phyloP scores from a whole-genome alignment of 2,888 invertebrate species.

The Salpingus planirostris region DNA sequence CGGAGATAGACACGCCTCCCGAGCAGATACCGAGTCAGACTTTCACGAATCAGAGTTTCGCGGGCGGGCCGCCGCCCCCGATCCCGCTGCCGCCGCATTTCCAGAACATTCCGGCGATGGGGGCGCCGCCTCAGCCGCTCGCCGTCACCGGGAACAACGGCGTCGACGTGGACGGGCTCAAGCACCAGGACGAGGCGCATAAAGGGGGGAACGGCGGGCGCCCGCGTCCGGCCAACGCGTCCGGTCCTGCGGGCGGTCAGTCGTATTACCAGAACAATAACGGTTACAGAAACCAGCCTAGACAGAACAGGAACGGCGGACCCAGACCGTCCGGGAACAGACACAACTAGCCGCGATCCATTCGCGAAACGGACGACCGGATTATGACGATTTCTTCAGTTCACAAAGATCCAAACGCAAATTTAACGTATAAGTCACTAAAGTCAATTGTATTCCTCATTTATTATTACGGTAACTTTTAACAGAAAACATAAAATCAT shows the following conservation, averaged over 20 bases:
- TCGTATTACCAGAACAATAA: constrained; percentile 37
- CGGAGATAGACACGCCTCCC: constrained; percentile 71
- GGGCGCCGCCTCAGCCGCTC: constrained; percentile 23
- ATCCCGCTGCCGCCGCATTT: constrained; percentile 49
- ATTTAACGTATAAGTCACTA: constrained; percentile 10
- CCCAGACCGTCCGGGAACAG: constrained; percentile 21
- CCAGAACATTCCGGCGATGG: constrained; percentile 34
- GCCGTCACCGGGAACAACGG: constrained; percentile 19
- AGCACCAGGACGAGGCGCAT: constrained; percentile 36
- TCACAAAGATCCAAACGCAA: constrained; percentile 8
- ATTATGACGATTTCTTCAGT: constrained; percentile 7
- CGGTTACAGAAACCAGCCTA: constrained; percentile 31
- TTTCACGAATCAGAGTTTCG: constrained; percentile 76
- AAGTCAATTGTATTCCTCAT: constrained; percentile 14
- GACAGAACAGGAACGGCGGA: constrained; percentile 30
- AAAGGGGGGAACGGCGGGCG: constrained; percentile 21
- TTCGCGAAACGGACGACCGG: constrained; percentile 7
- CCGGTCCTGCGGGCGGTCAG: too few species aligned
- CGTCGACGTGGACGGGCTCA: constrained; percentile 22
- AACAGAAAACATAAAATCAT: too few species aligned
- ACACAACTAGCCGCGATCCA: constrained; percentile 5
- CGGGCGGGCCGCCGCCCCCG: constrained; percentile 48
- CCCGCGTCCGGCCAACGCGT: constrained; percentile 20
- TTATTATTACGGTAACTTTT: too few species aligned
- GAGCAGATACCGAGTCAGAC: constrained; percentile 70